phyloP scores from a whole-genome alignment of 2,797 vertebrate species.

The Pangasius macronema region DNA sequence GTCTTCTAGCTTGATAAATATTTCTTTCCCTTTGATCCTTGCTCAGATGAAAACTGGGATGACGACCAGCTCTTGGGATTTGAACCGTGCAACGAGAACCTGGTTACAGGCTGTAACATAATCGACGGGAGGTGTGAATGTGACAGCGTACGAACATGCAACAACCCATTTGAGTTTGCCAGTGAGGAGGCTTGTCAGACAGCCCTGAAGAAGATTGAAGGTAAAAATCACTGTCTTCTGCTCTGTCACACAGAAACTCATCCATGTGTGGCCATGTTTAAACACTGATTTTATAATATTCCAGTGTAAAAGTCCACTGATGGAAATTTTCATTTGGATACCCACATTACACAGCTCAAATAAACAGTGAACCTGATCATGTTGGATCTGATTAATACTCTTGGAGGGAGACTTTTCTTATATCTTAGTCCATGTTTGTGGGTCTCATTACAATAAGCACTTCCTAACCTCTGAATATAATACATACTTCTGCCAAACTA shows the following conservation, averaged over 20 bases:
- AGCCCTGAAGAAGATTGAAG: constrained; percentile 88
- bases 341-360: constrained; percentile 20
- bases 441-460: background rate
- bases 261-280: constrained; percentile 39
- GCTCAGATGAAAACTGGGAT: constrained; percentile 89
- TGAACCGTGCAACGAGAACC: constrained; percentile 90
- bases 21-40: constrained; percentile 52
- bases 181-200: constrained; percentile 79
- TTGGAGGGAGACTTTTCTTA: constrained; percentile 6
- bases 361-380: background rate
- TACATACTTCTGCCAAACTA: constrained; percentile 24
- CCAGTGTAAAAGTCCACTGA: constrained; percentile 8
- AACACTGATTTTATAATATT: constrained; percentile 15
- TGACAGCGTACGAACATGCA: constrained; percentile 86
- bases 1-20: constrained; percentile 28
- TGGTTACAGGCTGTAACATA: constrained; percentile 90
- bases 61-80: constrained; percentile 89
- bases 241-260: constrained; percentile 15
- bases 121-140: constrained; percentile 88
- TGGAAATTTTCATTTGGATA: constrained; percentile 21
- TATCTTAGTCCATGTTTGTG: background rate
- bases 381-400: background rate
- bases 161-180: constrained; percentile 87
- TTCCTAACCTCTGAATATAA: constrained; percentile 12
- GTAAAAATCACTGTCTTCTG: constrained; percentile 67